Base-by-base conservation (phyloP, 1,140 invertebrate species). In the Tetragnatha versicolor region DNA sequence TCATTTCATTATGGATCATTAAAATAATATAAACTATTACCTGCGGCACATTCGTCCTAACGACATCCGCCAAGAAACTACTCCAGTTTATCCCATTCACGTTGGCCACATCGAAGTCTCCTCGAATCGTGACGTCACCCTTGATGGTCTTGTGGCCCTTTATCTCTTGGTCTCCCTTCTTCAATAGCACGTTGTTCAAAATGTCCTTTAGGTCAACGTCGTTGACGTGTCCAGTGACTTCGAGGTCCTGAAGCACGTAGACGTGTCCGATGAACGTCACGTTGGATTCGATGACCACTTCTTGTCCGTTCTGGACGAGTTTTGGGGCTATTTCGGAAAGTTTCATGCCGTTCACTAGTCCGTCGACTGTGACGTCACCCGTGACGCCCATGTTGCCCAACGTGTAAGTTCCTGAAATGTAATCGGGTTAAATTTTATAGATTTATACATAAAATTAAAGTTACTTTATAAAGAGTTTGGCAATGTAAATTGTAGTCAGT, bases 211-310 rank as follows among this genome's bases (percentile, higher is more conserved):
- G 29, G 3, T 80, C 20, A 7, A 80, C 47, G 22, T 61, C 70
- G 37, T 80, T 80, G n/a, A 80, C 79, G 10, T 33, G 7, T 2
- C 79, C 79, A 10, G 47, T 25, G 4, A 80, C 79, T 14, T 5
- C 22, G 10, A 80, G 22, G 22, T 80, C 29, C 14, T 65, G 12
- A 1, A 6, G 25, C 7, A 80, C 60, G n/a, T 68, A 22, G 14
- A 80, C 31, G 5, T 58, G 47, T 14, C 42, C 27, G 0, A 20
- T 2, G 25, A 80, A 80, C 4, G 49, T 65, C 0, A 80, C 39
- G 35, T 80, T 27, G 0, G 68, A 72, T 31, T 58, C 29, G 10
- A 80, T 47, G n/a, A 70, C 25, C n/a, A 27, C 22, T 14, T 73
- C 61, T 45, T 53, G 22, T 0, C 55, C 53, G 3, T 7, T 68